Conservation (phyloP, 2,113 vertebrate species). For the Cygnus atratus region DNA sequence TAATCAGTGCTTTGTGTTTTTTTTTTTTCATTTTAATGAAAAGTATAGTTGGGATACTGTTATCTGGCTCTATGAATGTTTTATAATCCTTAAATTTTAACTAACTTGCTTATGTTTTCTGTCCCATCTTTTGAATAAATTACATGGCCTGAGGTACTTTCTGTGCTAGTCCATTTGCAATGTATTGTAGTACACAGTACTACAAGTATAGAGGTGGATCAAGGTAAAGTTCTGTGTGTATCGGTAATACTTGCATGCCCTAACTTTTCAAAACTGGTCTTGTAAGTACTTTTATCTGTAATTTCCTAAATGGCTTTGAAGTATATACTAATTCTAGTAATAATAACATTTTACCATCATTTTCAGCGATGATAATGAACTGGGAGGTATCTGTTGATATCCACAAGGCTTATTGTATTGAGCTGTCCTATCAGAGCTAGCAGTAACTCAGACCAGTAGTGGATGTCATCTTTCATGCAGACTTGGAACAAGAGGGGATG, state of each 20-base stretch:
- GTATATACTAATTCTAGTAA: neutral
- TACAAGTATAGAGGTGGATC: neutral
- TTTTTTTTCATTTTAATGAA: neutral
- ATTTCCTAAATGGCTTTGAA: neutral
- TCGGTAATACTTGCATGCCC: neutral
- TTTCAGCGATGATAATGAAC: neutral
- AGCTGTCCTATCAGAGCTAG: neutral
- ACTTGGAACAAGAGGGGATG: neutral
- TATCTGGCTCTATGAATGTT: neutral
- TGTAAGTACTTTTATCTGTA: neutral
- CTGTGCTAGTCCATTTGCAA: neutral
- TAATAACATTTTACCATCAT: neutral
- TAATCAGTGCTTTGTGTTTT: neutral
- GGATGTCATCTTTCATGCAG: accelerated
- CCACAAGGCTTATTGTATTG: neutral
- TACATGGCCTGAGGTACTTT: neutral
- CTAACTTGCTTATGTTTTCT: neutral
- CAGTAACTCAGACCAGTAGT: neutral
- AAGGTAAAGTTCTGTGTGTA: neutral
- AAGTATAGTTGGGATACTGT: neutral
- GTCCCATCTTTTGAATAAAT: neutral
- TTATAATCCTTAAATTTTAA: neutral
- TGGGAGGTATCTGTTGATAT: accelerated
- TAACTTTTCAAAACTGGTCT: neutral
- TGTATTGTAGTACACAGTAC: neutral